These are phyloP conservation scores for Diarsia mendica DNA, from an alignment of 2,888 invertebrate genomes.

Conservation along the genomic window DNA sequence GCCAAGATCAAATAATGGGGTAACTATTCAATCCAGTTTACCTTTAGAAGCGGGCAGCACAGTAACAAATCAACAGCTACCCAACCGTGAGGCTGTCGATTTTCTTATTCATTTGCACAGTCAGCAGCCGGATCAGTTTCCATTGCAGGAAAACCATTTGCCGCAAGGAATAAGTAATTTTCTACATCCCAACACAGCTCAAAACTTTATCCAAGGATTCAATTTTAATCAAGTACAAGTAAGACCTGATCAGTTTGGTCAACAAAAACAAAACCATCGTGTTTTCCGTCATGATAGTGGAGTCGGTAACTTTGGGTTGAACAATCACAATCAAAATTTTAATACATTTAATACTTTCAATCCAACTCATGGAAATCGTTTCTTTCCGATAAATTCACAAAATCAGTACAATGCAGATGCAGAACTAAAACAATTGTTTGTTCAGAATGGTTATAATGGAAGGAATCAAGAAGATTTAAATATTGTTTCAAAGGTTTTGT, in stretches of 20 bases:
- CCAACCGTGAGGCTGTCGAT: slow-evolving; percentile 90
- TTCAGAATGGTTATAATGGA: slow-evolving; percentile 92
- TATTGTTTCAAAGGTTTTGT: slow-evolving; percentile 95
- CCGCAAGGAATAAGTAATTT: slow-evolving; percentile 85
- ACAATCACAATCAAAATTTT: slow-evolving; percentile 77
- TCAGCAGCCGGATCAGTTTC: slow-evolving; percentile 86
- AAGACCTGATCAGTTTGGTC: slow-evolving; percentile 77
- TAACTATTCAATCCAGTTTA: slow-evolving; percentile 89
- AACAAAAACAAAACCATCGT: slow-evolving; percentile 83
- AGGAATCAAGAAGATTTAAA: slow-evolving; percentile 93
- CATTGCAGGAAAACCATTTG: slow-evolving; percentile 87
- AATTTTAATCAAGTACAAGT: slow-evolving; percentile 82
- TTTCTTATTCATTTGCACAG: slow-evolving; percentile 86
- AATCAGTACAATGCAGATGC: slow-evolving; percentile 85
- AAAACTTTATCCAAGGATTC: slow-evolving; percentile 79
- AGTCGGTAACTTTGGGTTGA: slow-evolving; percentile 92
- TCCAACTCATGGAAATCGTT: slow-evolving; percentile 77
- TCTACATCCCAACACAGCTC: slow-evolving; percentile 78
- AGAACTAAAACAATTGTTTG: slow-evolving; percentile 92
- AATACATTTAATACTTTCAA: slow-evolving; percentile 83
- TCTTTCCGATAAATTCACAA: slow-evolving; percentile 78
- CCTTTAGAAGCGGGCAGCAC: slow-evolving; percentile 78
- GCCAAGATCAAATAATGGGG: slow-evolving; percentile 75
- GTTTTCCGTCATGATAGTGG: slow-evolving; percentile 90
- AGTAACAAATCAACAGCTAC: slow-evolving; percentile 89